phyloP scores from a whole-genome alignment of 2,113 vertebrate genomes.

The Platysternon megacephalum region DNA sequence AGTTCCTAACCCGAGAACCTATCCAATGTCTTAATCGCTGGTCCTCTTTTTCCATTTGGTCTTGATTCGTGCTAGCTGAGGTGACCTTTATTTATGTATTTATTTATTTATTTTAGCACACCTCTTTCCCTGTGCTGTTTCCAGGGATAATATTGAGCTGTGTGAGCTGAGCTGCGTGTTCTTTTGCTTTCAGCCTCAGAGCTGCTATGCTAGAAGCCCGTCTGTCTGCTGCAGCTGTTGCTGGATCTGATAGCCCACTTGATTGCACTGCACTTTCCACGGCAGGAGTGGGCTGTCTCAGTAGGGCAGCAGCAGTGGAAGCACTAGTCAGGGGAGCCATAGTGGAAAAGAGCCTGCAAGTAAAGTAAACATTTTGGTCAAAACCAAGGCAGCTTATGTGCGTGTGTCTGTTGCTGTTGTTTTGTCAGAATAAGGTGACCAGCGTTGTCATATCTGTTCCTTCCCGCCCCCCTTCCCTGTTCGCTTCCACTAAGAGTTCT shows the following conservation, averaged over 20 bases:
- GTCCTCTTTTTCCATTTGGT: slow-evolving; percentile 87
- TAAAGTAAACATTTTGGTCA: slow-evolving; percentile 59
- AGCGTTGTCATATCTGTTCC: not conserved
- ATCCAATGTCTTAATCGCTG: slow-evolving; percentile 56
- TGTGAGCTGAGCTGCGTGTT: slow-evolving; percentile 97
- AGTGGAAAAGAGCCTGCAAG: slow-evolving; percentile 92
- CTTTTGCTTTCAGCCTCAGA: slow-evolving; percentile 95
- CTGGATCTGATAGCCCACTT: slow-evolving; percentile 82
- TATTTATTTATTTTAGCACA: slow-evolving; percentile 86
- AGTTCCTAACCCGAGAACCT: slow-evolving; percentile 26
- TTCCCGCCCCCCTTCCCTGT: not conserved
- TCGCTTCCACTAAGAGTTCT: not conserved
- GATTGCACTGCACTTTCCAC: slow-evolving; percentile 85
- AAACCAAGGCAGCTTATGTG: not conserved
- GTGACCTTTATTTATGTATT: slow-evolving; percentile 30
- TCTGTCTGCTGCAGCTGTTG: slow-evolving; percentile 89
- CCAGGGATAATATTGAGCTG: slow-evolving; percentile 98
- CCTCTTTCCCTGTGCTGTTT: slow-evolving; percentile 94
- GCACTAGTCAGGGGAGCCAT: slow-evolving; percentile 94
- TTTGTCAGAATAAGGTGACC: not conserved
- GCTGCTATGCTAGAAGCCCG: slow-evolving; percentile 95
- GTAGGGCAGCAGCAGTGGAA: slow-evolving; percentile 91
- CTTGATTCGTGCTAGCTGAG: slow-evolving; percentile 82
- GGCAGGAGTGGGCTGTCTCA: slow-evolving; percentile 88
- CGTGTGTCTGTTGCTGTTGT: not conserved